These are phyloP conservation scores for Typhlomys cinereus DNA, from an alignment of 2,113 vertebrate genomes.

Conservation along the genomic window DNA sequence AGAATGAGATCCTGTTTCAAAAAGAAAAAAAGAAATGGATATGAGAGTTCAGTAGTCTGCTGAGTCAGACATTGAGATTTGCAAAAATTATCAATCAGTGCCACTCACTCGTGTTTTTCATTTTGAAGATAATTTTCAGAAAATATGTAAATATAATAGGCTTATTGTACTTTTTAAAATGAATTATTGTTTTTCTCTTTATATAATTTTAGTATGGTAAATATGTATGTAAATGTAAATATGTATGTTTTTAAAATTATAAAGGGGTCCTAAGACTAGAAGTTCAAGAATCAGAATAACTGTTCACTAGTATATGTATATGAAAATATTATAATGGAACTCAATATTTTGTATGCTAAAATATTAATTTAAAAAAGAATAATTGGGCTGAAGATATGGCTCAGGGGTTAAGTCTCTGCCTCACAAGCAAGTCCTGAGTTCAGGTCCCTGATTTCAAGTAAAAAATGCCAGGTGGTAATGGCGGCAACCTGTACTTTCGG, in stretches of 20 bases:
- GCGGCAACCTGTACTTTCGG: too few relatives aligned
- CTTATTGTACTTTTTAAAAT: constrained; percentile 43
- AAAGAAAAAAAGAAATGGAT: not conserved
- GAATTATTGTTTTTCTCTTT: not conserved
- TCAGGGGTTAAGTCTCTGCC: too few relatives aligned
- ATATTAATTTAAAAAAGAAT: not conserved
- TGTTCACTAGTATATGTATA: not conserved
- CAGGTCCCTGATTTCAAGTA: too few relatives aligned
- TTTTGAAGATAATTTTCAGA: constrained; percentile 54
- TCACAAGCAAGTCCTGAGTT: too few relatives aligned
- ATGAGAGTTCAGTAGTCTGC: not conserved
- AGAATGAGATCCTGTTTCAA: not conserved
- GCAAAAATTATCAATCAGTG: not conserved
- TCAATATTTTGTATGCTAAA: not conserved
- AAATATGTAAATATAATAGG: not conserved
- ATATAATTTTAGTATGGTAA: not conserved
- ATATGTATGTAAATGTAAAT: not conserved
- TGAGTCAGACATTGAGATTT: not conserved
- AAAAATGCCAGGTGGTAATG: too few relatives aligned
- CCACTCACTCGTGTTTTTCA: not conserved
- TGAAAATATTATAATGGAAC: not conserved
- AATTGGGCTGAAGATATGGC: too few relatives aligned
- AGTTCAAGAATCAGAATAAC: constrained; percentile 39
- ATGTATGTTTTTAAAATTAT: constrained; percentile 19
- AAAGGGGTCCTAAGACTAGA: constrained; percentile 16